Conservation (phyloP, 2,888 invertebrate species). For the Eupithecia abbreviata region DNA sequence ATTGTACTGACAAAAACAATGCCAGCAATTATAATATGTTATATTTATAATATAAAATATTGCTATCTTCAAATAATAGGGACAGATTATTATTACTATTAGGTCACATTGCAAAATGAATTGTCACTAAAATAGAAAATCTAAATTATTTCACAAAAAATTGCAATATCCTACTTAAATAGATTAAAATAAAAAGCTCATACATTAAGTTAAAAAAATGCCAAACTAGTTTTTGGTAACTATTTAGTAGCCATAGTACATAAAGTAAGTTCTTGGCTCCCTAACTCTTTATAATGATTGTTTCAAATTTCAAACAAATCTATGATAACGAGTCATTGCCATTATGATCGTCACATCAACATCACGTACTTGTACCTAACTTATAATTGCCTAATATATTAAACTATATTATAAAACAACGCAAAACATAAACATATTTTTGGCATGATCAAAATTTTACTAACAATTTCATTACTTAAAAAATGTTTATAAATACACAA, state of each 20-base stretch:
- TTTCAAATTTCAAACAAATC: background rate
- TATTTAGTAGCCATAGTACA: slow-evolving; percentile 36
- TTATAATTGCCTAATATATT: slow-evolving; percentile 10
- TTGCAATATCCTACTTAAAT: background rate
- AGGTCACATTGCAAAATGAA: background rate
- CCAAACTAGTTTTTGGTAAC: slow-evolving; percentile 53
- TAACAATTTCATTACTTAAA: background rate
- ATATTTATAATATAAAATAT: too few relatives aligned
- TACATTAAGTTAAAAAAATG: slow-evolving; percentile 12
- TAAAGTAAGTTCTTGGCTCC: slow-evolving; percentile 14
- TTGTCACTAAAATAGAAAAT: background rate
- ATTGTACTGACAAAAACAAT: background rate
- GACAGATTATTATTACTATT: background rate
- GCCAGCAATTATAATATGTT: background rate
- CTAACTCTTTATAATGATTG: slow-evolving; percentile 5
- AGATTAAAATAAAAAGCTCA: background rate
- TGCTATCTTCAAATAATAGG: background rate
- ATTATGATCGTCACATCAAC: background rate
- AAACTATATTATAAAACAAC: slow-evolving; percentile 20
- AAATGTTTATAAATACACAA: background rate
- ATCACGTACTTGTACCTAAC: background rate
- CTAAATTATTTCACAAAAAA: background rate
- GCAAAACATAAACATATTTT: slow-evolving; percentile 40
- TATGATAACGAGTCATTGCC: background rate
- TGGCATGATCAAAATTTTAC: slow-evolving; percentile 23